Evolutionary conservation across 2,113 vertebrate species (phyloP).

Genomic region (Microcebus jonahi): DNA sequence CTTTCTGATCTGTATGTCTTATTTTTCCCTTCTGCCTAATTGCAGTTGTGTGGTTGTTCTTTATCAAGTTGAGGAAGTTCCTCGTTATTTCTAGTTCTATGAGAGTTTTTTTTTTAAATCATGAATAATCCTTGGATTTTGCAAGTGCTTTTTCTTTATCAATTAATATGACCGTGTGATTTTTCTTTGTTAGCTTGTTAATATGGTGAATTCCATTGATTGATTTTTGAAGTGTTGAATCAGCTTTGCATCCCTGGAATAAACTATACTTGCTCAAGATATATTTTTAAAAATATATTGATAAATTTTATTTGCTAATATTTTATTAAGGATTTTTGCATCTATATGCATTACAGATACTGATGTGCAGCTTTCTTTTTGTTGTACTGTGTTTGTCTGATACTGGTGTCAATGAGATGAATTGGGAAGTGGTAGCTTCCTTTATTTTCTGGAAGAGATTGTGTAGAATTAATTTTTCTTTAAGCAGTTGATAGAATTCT

Average conservation of each 20-base stretch:
- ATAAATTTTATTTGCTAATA: not conserved
- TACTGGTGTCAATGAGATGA: not conserved
- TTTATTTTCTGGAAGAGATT: slow-evolving; percentile 34
- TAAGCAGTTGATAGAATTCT: not conserved
- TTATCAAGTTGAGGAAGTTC: not conserved
- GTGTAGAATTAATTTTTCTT: slow-evolving; percentile 1
- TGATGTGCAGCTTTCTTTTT: not conserved
- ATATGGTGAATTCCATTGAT: not conserved
- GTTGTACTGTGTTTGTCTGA: not conserved
- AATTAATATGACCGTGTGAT: not conserved
- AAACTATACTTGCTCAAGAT: not conserved
- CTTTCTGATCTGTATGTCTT: not conserved
- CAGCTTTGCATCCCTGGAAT: not conserved
- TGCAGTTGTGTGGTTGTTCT: not conserved
- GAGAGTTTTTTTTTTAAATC: not conserved
- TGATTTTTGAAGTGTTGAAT: not conserved
- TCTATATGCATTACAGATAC: not conserved
- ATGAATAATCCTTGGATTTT: not conserved
- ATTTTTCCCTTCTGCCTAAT: not conserved
- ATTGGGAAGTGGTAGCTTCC: not conserved
- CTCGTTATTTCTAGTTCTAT: not conserved
- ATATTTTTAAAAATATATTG: not conserved
- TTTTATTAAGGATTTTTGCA: not conserved
- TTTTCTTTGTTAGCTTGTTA: not conserved
- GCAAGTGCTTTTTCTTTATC: not conserved